Evolutionary conservation across 2,797 vertebrate genomes (phyloP).

Genomic region (Thripadectes ignobilis): DNA sequence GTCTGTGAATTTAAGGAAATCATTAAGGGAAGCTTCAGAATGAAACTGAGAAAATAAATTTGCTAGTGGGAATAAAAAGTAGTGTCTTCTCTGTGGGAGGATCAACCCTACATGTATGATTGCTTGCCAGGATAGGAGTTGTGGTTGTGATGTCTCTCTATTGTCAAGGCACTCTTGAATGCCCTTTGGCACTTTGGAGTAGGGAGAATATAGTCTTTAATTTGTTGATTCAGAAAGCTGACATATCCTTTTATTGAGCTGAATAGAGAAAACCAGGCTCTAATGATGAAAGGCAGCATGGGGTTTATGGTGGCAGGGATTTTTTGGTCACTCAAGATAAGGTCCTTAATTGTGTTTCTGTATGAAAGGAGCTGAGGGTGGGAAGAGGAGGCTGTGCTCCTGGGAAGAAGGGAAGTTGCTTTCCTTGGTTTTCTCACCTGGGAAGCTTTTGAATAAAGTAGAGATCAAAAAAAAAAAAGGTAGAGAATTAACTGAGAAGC

Average conservation of each 20-base stretch:
- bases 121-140: neutral
- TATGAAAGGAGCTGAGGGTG: neutral
- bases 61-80: neutral
- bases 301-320: neutral
- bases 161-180: neutral
- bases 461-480: neutral
- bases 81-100: neutral
- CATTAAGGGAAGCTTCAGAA: neutral
- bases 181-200: neutral
- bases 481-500: neutral
- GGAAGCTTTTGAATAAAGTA: neutral
- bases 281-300: rapidly evolving
- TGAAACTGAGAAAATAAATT: neutral
- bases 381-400: neutral
- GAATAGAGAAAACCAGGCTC: neutral
- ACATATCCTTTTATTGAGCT: neutral
- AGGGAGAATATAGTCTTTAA: neutral
- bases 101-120: neutral
- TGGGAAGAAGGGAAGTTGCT: neutral
- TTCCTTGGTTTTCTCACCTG: neutral
- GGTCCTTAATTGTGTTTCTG: neutral
- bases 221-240: neutral
- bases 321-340: neutral
- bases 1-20: neutral
- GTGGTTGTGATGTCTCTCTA: rapidly evolving